Percentiles rank a stretch among this genome's conserved stretches.
phyloP scores from a whole-genome alignment of 92 coral and sea anemone species.

The Parazoanthus swiftii region DNA sequence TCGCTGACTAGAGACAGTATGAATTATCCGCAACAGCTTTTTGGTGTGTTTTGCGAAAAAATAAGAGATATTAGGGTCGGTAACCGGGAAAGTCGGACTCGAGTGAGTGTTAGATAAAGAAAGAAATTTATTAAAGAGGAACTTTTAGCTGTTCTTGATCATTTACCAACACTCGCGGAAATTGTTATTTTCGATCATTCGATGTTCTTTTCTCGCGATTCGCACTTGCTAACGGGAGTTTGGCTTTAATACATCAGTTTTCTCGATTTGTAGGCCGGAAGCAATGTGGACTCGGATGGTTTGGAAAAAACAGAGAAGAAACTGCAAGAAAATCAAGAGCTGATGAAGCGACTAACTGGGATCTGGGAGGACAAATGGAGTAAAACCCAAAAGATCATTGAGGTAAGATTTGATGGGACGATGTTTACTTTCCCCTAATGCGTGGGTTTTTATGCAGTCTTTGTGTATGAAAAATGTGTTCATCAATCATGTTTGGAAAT shows the following conservation, averaged over 20 bases:
- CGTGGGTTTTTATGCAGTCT: not conserved
- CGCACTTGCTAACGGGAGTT: not conserved
- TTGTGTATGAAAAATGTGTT: conserved; percentile 14
- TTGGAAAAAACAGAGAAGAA: conserved; percentile 80
- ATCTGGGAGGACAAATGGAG: conserved; percentile 99
- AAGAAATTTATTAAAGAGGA: not conserved
- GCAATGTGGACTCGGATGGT: conserved; percentile 43
- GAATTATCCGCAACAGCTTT: conserved; percentile 40
- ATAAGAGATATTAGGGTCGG: not conserved
- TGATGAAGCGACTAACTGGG: conserved; percentile 95
- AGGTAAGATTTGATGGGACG: conserved; percentile 54
- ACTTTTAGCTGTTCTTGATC: not conserved
- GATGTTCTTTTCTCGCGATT: not conserved
- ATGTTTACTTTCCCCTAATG: not conserved
- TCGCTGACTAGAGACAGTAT: not conserved
- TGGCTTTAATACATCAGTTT: not conserved
- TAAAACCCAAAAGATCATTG: conserved; percentile 91
- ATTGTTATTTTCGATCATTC: not conserved
- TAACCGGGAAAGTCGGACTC: conserved; percentile 1
- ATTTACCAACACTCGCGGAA: not conserved
- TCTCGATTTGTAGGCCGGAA: conserved; percentile 54
- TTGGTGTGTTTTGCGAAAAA: conserved; percentile 35
- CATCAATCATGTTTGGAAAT: not conserved
- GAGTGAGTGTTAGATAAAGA: not conserved
- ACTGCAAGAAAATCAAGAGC: conserved; percentile 89